Evolutionary conservation across 2,888 invertebrate species (phyloP), one percentile per base, ranked within the genome.

Genomic region (Flabesymbios commensalis): DNA sequence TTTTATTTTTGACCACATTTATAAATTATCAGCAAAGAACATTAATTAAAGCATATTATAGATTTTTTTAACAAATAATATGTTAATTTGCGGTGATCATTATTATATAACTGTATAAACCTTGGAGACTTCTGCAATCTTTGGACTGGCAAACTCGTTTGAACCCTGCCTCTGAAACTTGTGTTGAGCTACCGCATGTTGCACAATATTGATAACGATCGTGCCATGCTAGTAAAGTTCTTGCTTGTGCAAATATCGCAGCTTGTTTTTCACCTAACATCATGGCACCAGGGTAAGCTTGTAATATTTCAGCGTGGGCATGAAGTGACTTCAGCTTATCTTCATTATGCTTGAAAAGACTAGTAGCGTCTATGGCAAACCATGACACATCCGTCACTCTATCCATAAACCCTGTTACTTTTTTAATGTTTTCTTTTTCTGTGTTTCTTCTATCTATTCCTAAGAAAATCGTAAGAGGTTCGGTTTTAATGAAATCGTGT

Each of bases 171-270:
- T 81, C 77, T 22, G 72, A 71, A 29, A 78, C 58, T 14, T 58
- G 59, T 31, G 83, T 76, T 10, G 70, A 62, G 19, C 74, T 70
- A 3, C 82, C 83, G 72, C 85, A 85, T 2, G 81, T 80, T 3
- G 84, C 79, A 73, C 85, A 85, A 63, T 80, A 81, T 45, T 74
- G 68, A 67, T 82, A 83, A 0, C 79, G 75, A 39, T 79, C 76
- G 61, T 83, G 77, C 84, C 84, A 85, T 19, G 78, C 78, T 48
- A 84, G 65, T 47, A 84, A 71, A 1, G 79, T 75, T 36, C 79
- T 67, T 2, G 83, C 81, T 63, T 83, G 82, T 24, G 82, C 81
- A 66, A 73, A 76, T 31, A 81, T 74, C 0, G 75, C 79, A 7
- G 78, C 79, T 26, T 80, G 77, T 0, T 70, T 59, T 3, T 73